Evolutionary conservation across 2,113 vertebrate species (phyloP).

Genomic region (Sylvilagus bachmani): DNA sequence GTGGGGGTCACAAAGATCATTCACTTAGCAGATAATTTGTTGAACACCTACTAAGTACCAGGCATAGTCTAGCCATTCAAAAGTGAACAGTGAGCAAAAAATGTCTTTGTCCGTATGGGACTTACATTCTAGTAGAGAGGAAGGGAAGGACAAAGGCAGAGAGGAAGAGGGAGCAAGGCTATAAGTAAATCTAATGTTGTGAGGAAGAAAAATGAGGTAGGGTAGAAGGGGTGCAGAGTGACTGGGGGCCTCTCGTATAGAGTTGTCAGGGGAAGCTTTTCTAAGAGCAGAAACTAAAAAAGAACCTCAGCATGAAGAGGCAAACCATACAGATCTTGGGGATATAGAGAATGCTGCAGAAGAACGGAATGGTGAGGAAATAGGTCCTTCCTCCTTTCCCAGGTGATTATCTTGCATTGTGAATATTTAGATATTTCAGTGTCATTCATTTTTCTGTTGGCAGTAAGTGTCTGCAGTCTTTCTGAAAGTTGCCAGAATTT

Average conservation of each 20-base stretch:
- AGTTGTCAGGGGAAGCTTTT: conserved; percentile 17
- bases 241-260: neutral
- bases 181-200: neutral
- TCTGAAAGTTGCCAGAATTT: conserved; percentile 45
- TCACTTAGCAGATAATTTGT: neutral
- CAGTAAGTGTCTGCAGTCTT: neutral
- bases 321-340: neutral
- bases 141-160: neutral
- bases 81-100: neutral
- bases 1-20: neutral
- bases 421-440: neutral
- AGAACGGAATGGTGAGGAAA: neutral
- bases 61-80: neutral
- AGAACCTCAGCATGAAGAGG: neutral
- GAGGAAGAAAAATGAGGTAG: neutral
- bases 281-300: neutral
- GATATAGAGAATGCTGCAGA: neutral
- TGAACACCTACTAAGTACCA: neutral
- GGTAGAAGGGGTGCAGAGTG: neutral
- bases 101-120: neutral
- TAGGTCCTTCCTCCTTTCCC: neutral
- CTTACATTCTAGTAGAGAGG: neutral
- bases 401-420: neutral
- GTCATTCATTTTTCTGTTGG: neutral
- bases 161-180: neutral